Base-by-base conservation (phyloP, 2,797 vertebrate species). In the Hirundo rustica region DNA sequence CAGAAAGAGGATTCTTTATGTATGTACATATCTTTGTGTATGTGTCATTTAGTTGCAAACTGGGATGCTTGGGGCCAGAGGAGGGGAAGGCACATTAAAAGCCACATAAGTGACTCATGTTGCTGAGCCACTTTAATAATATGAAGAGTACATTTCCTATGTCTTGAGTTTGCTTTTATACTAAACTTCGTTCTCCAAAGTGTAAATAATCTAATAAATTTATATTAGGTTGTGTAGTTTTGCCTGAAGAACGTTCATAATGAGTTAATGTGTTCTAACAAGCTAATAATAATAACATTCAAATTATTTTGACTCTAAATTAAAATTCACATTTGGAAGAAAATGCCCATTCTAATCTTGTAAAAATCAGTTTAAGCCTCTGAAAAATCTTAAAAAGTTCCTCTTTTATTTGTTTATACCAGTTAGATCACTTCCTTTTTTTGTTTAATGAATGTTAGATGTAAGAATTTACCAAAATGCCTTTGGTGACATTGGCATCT, bases 1-100 rank as follows among this genome's bases (percentile, higher is more conserved):
- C 96, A 94, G 45, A 96, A 96, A 79, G 96, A 97, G 64, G 97
- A 88, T 78, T 79, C 89, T 86, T 95, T 93, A 96, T 70, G 98
- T 98, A 96, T 38, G 97, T 96, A 22, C 12, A 10, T 83, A 7
- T 71, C 13, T 82, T 58, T 66, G 7, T 65, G 6, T 62, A 26
- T 66, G 10, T 96, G 84, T 64, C 30, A 19, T 82, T 55, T 88
- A 38, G 20, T 85, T 97, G 32, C 23, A 76, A 79, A 51, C 14
- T 67, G 60, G 26, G 45, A 27, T 61, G 5, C 10, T 29, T 45
- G 18, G 38, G 34, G 12, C 6, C 12, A 21, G 40, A 72, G 54
- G 8, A 32, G 34, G 45, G 34, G 45, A 77, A 42, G 18, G 16
- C 10, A 16, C 11, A 6, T 4, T 34, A 15, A 73, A 51, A 48